Conservation (phyloP, 1,140 invertebrate genomes). For the Leguminivora glycinivorella region DNA sequence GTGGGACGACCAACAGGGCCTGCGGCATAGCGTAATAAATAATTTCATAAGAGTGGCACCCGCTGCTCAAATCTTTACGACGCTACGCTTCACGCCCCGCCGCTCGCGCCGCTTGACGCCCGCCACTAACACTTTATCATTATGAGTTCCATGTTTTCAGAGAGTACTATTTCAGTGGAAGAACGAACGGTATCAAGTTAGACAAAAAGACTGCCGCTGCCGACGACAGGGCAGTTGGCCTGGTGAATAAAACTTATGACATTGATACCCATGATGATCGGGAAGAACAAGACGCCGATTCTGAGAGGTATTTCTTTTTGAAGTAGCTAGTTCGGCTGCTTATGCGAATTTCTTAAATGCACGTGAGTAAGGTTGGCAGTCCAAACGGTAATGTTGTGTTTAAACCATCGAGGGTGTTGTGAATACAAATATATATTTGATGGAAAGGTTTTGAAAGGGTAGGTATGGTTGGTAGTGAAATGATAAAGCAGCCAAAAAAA, state of each 20-base stretch:
- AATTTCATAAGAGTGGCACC: too few relatives aligned
- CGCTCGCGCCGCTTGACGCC: too few relatives aligned
- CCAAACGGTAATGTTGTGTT: neutral
- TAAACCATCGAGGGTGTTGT: neutral
- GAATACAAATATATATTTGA: too few relatives aligned
- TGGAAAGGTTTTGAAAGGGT: too few relatives aligned
- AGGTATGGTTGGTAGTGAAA: too few relatives aligned
- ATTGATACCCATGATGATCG: slow-evolving; percentile 57
- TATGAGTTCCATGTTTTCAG: slow-evolving; percentile 43
- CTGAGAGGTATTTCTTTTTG: slow-evolving; percentile 11
- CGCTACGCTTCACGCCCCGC: too few relatives aligned
- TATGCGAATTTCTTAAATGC: neutral
- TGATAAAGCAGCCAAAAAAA: too few relatives aligned
- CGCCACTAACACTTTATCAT: neutral
- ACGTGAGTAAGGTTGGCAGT: neutral
- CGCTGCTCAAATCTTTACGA: too few relatives aligned
- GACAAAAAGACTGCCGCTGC: slow-evolving; percentile 61
- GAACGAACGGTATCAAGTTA: slow-evolving; percentile 56
- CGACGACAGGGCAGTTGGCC: slow-evolving; percentile 60
- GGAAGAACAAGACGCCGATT: slow-evolving; percentile 48
- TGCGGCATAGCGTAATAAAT: too few relatives aligned
- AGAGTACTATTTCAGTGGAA: slow-evolving; percentile 63
- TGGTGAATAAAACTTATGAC: slow-evolving; percentile 64
- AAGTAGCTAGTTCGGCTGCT: slow-evolving; percentile 7
- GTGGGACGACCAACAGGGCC: too few relatives aligned